Evolutionary conservation across 30 jellyfish, hydroid and myxozoan genomes (phyloP).

Genomic region (Chironex yamaguchii): DNA sequence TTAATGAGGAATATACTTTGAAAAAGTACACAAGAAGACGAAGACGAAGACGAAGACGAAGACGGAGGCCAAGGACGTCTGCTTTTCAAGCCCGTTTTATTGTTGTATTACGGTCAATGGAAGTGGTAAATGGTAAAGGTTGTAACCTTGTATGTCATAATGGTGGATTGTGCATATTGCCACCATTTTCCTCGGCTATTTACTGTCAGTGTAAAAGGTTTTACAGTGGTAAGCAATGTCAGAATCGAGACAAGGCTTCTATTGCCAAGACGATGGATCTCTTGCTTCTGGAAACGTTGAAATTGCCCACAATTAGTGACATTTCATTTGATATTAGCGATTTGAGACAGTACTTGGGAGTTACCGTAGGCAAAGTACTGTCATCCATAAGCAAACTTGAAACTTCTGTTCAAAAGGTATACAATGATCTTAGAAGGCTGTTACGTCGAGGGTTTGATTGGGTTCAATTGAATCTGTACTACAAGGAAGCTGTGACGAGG

Average conservation of each 20-base stretch:
- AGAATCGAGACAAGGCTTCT: conserved; percentile 14
- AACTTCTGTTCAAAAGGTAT: background rate
- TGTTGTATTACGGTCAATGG: conserved; percentile 1
- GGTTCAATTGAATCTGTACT: conserved; percentile 21
- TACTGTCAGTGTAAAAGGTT: conserved; percentile 52
- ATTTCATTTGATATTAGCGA: conserved; percentile 35
- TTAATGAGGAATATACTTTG: conserved; percentile 20
- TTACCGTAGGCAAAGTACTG: conserved; percentile 28
- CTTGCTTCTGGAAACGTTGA: conserved; percentile 31
- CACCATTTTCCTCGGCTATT: conserved; percentile 21
- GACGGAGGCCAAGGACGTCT: too few relatives aligned
- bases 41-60: background rate
- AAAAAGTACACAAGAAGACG: background rate
- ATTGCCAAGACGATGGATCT: conserved; percentile 64
- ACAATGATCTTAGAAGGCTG: background rate
- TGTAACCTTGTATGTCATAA: conserved; percentile 16
- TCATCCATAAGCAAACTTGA: conserved; percentile 39
- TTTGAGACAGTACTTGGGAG: conserved; percentile 39
- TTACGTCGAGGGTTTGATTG: conserved; percentile 21
- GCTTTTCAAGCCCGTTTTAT: background rate
- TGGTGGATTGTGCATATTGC: conserved; percentile 3
- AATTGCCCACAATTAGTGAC: conserved; percentile 52
- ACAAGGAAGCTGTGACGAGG: conserved; percentile 17
- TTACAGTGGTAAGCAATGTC: conserved; percentile 52
- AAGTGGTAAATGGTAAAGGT: background rate